phyloP scores from a whole-genome alignment of 2,888 invertebrate species.

The Blastobasis lacticolella region DNA sequence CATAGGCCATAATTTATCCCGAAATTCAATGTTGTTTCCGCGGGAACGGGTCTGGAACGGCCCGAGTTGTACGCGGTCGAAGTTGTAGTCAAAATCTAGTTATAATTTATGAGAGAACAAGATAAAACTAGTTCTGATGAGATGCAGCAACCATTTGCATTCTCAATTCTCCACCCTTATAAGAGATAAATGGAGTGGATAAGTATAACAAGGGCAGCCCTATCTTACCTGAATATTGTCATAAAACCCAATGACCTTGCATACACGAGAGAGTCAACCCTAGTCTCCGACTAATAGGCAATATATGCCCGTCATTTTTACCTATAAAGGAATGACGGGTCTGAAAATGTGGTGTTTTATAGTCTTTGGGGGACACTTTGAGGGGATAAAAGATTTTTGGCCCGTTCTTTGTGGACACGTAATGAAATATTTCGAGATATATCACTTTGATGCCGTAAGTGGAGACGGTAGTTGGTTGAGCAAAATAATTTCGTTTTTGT shows the following conservation, averaged over 20 bases:
- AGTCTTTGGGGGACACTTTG: constrained; percentile 20
- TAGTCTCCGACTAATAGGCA: constrained; percentile 8
- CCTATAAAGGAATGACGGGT: constrained; percentile 5
- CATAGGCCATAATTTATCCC: too few relatives aligned
- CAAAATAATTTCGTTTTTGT: too few relatives aligned
- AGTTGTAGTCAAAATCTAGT: too few relatives aligned
- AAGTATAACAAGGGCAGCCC: constrained; percentile 4
- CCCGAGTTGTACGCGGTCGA: too few relatives aligned
- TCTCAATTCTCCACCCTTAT: too few relatives aligned
- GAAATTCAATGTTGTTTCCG: too few relatives aligned
- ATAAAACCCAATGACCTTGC: constrained; percentile 28
- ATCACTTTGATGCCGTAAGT: too few relatives aligned
- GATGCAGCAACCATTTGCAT: too few relatives aligned
- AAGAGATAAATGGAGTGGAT: neutral
- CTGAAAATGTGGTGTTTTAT: constrained; percentile 17
- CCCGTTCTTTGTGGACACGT: constrained; percentile 12
- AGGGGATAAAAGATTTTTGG: constrained; percentile 15
- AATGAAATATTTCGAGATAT: neutral
- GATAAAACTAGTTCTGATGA: too few relatives aligned
- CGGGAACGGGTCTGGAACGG: too few relatives aligned
- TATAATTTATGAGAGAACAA: too few relatives aligned
- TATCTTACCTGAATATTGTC: constrained; percentile 17
- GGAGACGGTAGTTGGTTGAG: too few relatives aligned
- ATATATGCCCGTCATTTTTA: constrained; percentile 11
- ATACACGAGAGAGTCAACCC: constrained; percentile 10